phyloP scores from a whole-genome alignment of 2,113 vertebrate genomes.

The Sebastes fasciatus region DNA sequence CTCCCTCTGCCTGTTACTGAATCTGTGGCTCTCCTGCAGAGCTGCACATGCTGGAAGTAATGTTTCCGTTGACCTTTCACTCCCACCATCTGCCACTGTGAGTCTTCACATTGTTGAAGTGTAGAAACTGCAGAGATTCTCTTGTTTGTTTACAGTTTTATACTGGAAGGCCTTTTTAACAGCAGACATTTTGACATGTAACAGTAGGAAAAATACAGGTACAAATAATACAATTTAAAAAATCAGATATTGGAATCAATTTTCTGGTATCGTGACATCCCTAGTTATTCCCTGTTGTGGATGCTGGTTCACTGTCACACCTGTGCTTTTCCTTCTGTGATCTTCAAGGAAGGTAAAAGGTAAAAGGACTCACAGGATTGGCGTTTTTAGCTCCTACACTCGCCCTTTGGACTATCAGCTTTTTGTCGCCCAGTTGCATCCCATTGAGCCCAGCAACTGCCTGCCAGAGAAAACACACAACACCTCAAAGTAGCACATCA shows the following conservation, averaged over 20 bases:
- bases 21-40: not conserved
- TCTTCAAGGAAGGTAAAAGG: not conserved
- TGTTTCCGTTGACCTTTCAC: slow-evolving; percentile 13
- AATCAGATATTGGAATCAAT: no score
- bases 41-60: no score
- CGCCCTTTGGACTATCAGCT: slow-evolving; percentile 86
- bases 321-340: not conserved
- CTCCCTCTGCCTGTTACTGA: not conserved
- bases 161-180: not conserved
- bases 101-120: no score
- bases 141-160: not conserved
- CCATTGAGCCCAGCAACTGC: slow-evolving; percentile 85
- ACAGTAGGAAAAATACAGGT: not conserved
- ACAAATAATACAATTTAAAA: no score
- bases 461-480: slow-evolving; percentile 64
- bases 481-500: not conserved
- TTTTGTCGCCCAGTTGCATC: slow-evolving; percentile 87
- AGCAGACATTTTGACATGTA: not conserved
- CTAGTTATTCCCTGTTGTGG: not conserved
- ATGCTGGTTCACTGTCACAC: not conserved
- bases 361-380: slow-evolving; percentile 75
- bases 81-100: no score
- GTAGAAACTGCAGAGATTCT: not conserved
- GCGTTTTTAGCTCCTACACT: slow-evolving; percentile 85
- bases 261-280: no score